Percentiles rank a stretch among this genome's conserved stretches.
Evolutionary conservation across 2,888 invertebrate genomes (phyloP).

Genomic region (Prosopocoilus inquinatus): DNA sequence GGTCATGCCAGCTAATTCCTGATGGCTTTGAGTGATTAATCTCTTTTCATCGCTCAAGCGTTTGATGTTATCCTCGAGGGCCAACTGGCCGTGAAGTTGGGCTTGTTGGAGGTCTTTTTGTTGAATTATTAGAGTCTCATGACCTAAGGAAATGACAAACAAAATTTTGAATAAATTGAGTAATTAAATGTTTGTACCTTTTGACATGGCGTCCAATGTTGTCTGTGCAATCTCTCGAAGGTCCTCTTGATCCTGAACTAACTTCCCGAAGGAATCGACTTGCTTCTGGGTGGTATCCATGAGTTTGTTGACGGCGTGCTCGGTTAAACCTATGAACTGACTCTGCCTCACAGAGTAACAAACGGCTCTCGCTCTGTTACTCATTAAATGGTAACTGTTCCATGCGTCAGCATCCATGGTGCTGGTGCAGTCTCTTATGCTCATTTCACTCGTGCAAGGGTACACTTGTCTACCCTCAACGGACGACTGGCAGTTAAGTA

Average conservation of each 20-base stretch:
- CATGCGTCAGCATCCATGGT: conserved; percentile 66
- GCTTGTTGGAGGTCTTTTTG: conserved; percentile 55
- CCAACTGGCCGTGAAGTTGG: conserved; percentile 52
- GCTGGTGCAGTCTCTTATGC: conserved; percentile 61
- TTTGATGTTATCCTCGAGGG: conserved; percentile 56
- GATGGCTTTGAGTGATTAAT: conserved; percentile 59
- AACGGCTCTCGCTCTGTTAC: conserved; percentile 65
- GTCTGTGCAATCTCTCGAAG: conserved; percentile 40
- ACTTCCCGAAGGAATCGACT: conserved; percentile 39
- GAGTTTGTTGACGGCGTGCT: conserved; percentile 63
- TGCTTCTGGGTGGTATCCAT: conserved; percentile 52
- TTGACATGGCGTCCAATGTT: conserved; percentile 37
- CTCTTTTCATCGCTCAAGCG: conserved; percentile 60
- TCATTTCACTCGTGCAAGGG: conserved; percentile 63
- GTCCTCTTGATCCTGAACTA: conserved; percentile 40
- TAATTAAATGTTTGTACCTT: conserved; percentile 23
- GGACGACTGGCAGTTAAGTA: conserved; percentile 66
- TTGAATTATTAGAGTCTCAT: conserved; percentile 52
- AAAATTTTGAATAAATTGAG: background rate
- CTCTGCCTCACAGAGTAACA: conserved; percentile 63
- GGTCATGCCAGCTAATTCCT: conserved; percentile 56
- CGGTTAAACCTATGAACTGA: conserved; percentile 64
- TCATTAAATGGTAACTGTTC: conserved; percentile 69
- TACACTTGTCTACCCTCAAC: conserved; percentile 60
- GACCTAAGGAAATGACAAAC: conserved; percentile 42